Percentiles rank a stretch among this genome's conserved stretches.
phyloP scores from a whole-genome alignment of 2,113 vertebrate species.

The Agapornis roseicollis region DNA sequence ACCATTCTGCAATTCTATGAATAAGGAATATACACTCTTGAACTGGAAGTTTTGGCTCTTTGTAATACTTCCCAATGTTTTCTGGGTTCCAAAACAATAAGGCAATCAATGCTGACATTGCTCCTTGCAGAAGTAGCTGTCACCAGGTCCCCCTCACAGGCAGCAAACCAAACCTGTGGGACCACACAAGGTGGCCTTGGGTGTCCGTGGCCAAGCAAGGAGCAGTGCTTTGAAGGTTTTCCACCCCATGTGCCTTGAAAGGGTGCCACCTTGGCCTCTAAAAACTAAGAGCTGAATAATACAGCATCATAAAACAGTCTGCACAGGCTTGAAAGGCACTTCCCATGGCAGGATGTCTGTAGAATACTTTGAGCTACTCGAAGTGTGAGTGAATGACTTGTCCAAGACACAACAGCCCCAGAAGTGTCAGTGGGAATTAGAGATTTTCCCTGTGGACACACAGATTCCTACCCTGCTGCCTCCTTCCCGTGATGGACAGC shows the following conservation, averaged over 20 bases:
- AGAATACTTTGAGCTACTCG: background rate
- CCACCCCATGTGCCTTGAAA: background rate
- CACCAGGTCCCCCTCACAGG: background rate
- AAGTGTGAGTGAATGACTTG: fast-evolving
- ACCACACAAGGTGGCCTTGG: background rate
- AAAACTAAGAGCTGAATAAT: background rate
- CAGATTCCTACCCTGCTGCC: background rate
- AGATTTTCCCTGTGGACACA: background rate
- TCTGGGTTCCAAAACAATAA: background rate
- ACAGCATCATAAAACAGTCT: background rate
- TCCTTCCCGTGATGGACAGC: background rate
- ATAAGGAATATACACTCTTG: background rate
- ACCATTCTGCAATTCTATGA: background rate
- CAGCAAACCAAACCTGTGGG: background rate
- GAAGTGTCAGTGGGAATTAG: background rate
- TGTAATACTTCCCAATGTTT: background rate
- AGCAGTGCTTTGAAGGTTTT: background rate
- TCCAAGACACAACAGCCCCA: background rate
- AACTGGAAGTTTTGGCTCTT: background rate
- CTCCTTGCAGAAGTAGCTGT: background rate
- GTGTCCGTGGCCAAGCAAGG: background rate
- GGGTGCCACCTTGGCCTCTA: background rate
- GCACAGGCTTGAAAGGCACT: background rate
- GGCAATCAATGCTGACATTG: background rate
- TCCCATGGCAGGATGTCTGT: background rate